phyloP scores from a whole-genome alignment of 2,888 invertebrate species.

The Anarsia innoxiella region DNA sequence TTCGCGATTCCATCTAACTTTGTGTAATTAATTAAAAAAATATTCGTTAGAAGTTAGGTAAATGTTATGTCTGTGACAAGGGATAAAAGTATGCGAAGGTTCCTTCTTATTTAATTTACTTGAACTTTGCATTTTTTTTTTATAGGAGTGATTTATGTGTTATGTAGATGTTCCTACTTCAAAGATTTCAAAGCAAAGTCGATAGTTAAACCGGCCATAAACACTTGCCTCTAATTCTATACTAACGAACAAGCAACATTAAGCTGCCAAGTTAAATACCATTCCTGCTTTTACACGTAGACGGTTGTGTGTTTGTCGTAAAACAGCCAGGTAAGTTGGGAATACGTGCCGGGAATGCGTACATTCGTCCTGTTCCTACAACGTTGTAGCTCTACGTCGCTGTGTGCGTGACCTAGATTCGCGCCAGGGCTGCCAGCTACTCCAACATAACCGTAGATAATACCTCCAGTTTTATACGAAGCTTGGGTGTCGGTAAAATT shows the following conservation, averaged over 20 bases:
- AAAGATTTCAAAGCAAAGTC: no score
- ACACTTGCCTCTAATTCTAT: slow-evolving; percentile 30
- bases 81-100: no score
- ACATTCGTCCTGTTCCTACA: not conserved
- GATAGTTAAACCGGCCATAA: not conserved
- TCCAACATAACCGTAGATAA: slow-evolving; percentile 32
- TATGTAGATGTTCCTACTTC: no score
- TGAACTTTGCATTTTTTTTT: no score
- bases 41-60: no score
- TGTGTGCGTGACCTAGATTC: slow-evolving; percentile 61
- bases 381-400: slow-evolving; percentile 21
- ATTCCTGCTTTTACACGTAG: slow-evolving; percentile 28
- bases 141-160: no score
- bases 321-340: slow-evolving; percentile 37
- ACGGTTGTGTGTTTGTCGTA: slow-evolving; percentile 28
- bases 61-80: no score
- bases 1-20: not conserved
- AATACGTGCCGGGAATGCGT: slow-evolving; percentile 17
- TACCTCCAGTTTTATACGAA: slow-evolving; percentile 31
- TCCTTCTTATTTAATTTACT: no score
- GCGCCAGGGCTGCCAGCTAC: slow-evolving; percentile 32
- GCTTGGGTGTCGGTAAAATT: slow-evolving; percentile 34
- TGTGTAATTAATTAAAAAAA: not conserved
- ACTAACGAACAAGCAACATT: slow-evolving; percentile 19
- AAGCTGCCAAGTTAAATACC: slow-evolving; percentile 39